phyloP scores from a whole-genome alignment of 2,888 invertebrate species.

The Thymelicus sylvestris region DNA sequence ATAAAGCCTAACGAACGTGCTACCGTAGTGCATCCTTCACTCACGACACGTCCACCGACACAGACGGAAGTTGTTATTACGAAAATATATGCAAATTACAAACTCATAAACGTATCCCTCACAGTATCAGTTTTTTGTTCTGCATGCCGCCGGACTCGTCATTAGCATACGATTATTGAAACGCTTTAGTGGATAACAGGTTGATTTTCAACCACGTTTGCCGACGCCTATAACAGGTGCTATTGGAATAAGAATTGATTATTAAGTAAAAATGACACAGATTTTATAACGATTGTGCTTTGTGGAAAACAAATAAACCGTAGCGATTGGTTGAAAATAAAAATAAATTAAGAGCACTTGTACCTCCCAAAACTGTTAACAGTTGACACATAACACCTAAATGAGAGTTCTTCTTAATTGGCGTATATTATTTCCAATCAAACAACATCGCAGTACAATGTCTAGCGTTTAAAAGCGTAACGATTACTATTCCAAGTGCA shows the following conservation, averaged over 20 bases:
- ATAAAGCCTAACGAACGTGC: conserved; percentile 20
- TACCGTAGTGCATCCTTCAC: conserved; percentile 47
- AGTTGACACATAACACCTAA: no score
- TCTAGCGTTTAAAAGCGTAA: background rate
- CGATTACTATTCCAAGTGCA: conserved; percentile 14
- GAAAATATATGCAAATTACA: conserved; percentile 79
- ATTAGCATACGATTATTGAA: conserved; percentile 80
- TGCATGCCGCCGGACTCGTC: conserved; percentile 64
- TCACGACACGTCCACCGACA: conserved; percentile 68
- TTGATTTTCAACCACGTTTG: conserved; percentile 72
- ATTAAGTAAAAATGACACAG: conserved; percentile 57
- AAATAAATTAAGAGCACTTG: no score
- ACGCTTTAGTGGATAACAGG: conserved; percentile 74
- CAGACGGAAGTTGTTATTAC: conserved; percentile 78
- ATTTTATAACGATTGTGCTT: background rate
- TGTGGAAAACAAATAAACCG: no score
- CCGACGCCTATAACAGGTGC: conserved; percentile 59
- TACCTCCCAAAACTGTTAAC: no score
- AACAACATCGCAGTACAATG: no score
- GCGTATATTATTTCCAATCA: no score
- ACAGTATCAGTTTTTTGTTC: conserved; percentile 66
- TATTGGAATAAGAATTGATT: conserved; percentile 69
- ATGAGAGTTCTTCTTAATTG: no score
- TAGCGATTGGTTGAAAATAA: no score
- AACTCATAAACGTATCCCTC: conserved; percentile 68